Base-by-base conservation (phyloP, 2,797 vertebrate species). In the Hyperoplus lanceolatus region DNA sequence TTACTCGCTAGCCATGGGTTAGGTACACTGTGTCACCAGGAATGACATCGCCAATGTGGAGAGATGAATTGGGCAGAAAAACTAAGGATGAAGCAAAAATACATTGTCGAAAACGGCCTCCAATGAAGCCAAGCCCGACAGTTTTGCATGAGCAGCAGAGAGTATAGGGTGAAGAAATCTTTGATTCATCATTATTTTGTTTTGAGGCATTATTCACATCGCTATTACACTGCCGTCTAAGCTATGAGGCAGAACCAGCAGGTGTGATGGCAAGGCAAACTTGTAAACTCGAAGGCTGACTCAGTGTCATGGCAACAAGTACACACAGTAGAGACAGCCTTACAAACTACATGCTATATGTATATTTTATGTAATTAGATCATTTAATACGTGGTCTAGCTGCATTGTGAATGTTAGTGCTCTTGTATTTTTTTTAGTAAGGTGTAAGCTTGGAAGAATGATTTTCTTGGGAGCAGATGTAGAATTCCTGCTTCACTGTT, bases 21-120 rank as follows among this genome's bases (percentile, higher is more conserved):
- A 55, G 38, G 53, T 51, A 61, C 4, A n/a, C 8, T 61, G 7
- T n/a, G 59, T 70, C 50, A 68, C 55, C 43, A 75, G 59, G 45
- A 51, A 68, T 38, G 45, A 57, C 36, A 36, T 4, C 67, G 76
- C 62, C 58, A 60, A 77, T 62, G 58, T 38, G 36, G 65, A 14
- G 21, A 65, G 65, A 76, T 61, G n/a, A 73, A 77, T 77, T 51
- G 63, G 36, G 46, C 43, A 76, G 58, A 7, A 73, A 50, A 21
- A 46, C 16, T 57, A 53, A 61, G 39, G 59, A 75, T 57, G 43
- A 74, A 73, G 57, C 12, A 46, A 54, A 61, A 3, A 29, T 41
- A 10, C 51, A 36, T 43, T 0, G 1, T 57, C 0, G 53, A 38
- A 75, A 80, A 59, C 18, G 58, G 9, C 16, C 0, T 29, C 6